These are phyloP conservation scores for Apodemus agrarius DNA, from an alignment of 2,797 vertebrate genomes.

Conservation along the genomic window DNA sequence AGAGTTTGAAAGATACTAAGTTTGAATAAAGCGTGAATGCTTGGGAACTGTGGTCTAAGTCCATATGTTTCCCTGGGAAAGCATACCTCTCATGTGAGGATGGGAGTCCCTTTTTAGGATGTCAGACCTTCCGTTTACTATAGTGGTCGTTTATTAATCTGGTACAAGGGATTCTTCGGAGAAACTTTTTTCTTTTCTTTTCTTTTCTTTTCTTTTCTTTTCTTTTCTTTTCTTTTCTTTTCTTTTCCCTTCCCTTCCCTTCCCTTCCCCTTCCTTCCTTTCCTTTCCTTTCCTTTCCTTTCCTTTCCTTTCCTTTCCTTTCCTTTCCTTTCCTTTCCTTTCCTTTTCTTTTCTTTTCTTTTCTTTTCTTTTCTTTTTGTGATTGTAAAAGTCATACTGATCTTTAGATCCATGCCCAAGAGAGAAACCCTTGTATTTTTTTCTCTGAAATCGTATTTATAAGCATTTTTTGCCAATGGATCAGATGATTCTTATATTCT, in stretches of 20 bases:
- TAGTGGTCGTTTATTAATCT: background rate
- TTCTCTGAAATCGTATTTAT: constrained; percentile 27
- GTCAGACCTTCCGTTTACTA: background rate
- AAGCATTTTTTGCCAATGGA: background rate
- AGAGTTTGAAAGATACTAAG: background rate
- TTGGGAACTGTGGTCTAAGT: background rate
- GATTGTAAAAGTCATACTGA: background rate
- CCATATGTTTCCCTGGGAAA: background rate
- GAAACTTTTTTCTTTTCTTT: no score
- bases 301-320: no score
- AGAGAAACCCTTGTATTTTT: background rate
- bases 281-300: no score
- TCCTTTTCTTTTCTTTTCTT: no score
- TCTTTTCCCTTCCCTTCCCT: no score
- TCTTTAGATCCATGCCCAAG: background rate
- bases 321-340: no score
- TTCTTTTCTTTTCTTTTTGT: no score
- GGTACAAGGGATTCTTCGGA: background rate
- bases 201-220: no score
- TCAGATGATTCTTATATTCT: background rate
- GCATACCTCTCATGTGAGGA: background rate
- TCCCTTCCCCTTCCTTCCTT: no score
- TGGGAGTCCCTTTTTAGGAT: background rate
- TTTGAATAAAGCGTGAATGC: background rate
- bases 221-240: no score